Base-by-base conservation (phyloP, 2,113 vertebrate genomes). In the Morone saxatilis region DNA sequence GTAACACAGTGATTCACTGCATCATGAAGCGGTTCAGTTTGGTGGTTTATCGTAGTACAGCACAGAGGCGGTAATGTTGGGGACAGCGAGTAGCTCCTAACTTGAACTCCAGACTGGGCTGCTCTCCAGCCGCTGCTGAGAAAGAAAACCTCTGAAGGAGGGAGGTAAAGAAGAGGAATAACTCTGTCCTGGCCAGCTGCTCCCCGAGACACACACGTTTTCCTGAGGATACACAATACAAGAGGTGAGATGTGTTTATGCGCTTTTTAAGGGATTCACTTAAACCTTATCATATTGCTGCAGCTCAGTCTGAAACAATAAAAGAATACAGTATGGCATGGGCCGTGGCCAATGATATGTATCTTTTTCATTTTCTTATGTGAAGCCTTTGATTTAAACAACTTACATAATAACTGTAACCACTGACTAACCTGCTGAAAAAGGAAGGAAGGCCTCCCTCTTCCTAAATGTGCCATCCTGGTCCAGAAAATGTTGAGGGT, bases 401-500 rank as follows among this genome's bases (percentile, higher is more conserved):
- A 31, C 31, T 31, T 31, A 31, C 31, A 31, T 31, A 31, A 31
- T 31, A 31, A 31, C 31, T 31, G 6, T 53, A 50, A 45, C 6
- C 3, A 16, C 51, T 20, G 66, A 96, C 82, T 74, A 36, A 97
- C 97, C 96, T 84, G 94, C 63, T 81, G 96, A 97, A 86, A 98
- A 98, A 31, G 96, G 96, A 65, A 97, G 67, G 80, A 98, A 97
- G 81, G 95, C 91, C 40, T 97, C 97, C 75, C 88, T 95, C 80
- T 93, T 97, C 89, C 94, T 95, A 83, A 97, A 96, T 79, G 94
- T 94, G 61, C 96, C 95, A 0, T 97, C 95, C 75, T 76, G 66
- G 69, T 97, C 96, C 93, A 98, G 91, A 80, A 97, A 98, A 77
- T 97, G 97, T 62, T 95, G 93, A 1, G 96, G 97, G 86, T 97